Base-by-base conservation (phyloP, 1,140 invertebrate species). In the Drosophila truncata region DNA sequence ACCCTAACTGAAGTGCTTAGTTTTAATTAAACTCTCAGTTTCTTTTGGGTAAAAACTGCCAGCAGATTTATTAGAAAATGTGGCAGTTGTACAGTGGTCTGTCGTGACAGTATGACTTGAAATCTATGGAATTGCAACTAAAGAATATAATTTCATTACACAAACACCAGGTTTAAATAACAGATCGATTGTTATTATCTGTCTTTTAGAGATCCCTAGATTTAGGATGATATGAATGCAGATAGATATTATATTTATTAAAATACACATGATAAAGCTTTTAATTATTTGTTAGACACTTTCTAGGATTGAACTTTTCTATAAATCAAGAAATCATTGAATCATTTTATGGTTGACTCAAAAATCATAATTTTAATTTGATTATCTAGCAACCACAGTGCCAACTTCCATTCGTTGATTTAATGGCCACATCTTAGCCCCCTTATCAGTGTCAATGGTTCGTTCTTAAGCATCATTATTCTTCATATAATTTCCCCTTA, bases 1-100 rank as follows among this genome's bases (percentile, higher is more conserved):
- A n/a, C 20, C 33, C 3, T 55, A 25, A 55, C 20, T n/a, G 33
- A 55, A 55, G 52, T 55, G 52, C 52, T 55, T 55, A 55, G 52
- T 55, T 55, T 55, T 55, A 55, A 55, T 55, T 55, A 55, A 55
- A 55, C 52, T 37, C 52, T 55, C 52, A 25, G 52, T 37, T 55
- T 37, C 52, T 55, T 55, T 55, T 37, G 33, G 52, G 33, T 55
- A 55, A 55, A 55, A 55, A 55, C 20, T 25, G 52, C 14, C 20
- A 37, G 33, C 33, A 55, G 52, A 55, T 37, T 55, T 55, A 55
- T 37, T 55, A 54, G 33, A 37, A 37, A 55, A 55, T 39, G 20
- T 37, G 20, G 20, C 52, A 55, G 33, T 20, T 37, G 33, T n/a
- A 55, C 52, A 55, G 52, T 55, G 52, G 52, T 37, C 18, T 10